These are phyloP conservation scores for Drosophila monieri DNA, from an alignment of 2,888 invertebrate species.

Conservation along the genomic window DNA sequence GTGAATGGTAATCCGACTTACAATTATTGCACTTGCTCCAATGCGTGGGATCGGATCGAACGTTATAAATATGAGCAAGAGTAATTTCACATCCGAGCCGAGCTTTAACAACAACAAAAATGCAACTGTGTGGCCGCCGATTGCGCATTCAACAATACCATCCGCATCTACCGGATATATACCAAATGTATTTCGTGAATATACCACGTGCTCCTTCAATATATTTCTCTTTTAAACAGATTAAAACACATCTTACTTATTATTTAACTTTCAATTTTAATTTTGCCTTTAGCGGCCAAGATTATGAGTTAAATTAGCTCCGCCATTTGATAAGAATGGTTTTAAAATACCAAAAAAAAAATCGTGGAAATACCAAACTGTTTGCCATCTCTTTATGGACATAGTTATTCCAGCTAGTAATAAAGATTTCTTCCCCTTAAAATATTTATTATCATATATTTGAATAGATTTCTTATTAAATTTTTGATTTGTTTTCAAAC, in stretches of 20 bases:
- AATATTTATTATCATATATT: background rate
- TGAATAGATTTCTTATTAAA: background rate
- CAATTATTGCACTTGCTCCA: conserved; percentile 74
- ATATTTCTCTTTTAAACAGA: background rate
- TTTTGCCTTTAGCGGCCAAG: background rate
- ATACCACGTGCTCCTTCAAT: background rate
- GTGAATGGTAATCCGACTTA: conserved; percentile 51
- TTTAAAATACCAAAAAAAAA: background rate
- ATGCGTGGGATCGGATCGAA: conserved; percentile 64
- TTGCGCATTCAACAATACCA: background rate
- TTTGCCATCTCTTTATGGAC: background rate
- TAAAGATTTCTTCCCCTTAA: background rate
- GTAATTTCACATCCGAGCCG: conserved; percentile 72
- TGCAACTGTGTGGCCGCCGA: conserved; percentile 27
- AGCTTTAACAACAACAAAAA: conserved; percentile 53
- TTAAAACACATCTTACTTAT: background rate
- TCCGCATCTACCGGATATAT: background rate
- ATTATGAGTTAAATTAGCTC: background rate
- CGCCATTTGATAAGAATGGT: background rate
- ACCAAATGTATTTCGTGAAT: background rate
- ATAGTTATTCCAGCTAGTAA: background rate
- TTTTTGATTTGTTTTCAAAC: background rate
- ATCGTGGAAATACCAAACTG: background rate
- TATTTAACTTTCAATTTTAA: background rate
- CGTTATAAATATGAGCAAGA: conserved; percentile 43